Percentiles rank a stretch among this genome's conserved stretches.
Evolutionary conservation across 2,113 vertebrate species (phyloP).

Genomic region (Cephalopterus ornatus): DNA sequence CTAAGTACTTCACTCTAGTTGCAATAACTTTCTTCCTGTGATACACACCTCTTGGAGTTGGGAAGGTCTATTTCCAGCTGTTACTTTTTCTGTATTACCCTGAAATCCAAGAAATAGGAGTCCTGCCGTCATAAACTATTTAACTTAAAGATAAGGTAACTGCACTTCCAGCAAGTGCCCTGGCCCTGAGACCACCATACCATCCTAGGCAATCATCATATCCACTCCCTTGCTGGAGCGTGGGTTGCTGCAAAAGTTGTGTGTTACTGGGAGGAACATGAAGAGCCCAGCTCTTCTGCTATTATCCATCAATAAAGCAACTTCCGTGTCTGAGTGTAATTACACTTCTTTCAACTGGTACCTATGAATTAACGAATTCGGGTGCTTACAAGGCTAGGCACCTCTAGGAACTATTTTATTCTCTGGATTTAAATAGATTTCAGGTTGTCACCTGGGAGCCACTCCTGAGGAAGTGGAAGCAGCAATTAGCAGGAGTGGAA

Average conservation of each 20-base stretch:
- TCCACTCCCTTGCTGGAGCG: neutral
- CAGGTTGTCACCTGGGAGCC: neutral
- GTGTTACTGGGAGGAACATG: neutral
- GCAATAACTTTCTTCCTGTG: neutral
- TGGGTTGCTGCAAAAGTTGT: neutral
- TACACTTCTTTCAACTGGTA: neutral
- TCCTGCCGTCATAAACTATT: neutral
- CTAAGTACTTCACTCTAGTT: neutral
- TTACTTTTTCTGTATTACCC: neutral
- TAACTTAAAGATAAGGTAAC: neutral
- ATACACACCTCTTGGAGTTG: neutral
- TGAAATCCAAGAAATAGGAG: neutral
- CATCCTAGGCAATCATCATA: neutral
- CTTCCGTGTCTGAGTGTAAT: neutral
- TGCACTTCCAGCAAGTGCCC: neutral
- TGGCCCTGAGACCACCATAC: neutral
- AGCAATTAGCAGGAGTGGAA: constrained; percentile 14
- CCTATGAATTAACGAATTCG: neutral
- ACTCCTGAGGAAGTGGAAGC: neutral
- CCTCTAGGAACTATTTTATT: neutral
- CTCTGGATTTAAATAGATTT: neutral
- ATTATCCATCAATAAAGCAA: neutral
- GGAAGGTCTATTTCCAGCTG: neutral
- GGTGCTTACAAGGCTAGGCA: neutral
- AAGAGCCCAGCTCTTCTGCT: neutral